phyloP scores from a whole-genome alignment of 2,797 vertebrate species.

The Anguilla pacifica region DNA sequence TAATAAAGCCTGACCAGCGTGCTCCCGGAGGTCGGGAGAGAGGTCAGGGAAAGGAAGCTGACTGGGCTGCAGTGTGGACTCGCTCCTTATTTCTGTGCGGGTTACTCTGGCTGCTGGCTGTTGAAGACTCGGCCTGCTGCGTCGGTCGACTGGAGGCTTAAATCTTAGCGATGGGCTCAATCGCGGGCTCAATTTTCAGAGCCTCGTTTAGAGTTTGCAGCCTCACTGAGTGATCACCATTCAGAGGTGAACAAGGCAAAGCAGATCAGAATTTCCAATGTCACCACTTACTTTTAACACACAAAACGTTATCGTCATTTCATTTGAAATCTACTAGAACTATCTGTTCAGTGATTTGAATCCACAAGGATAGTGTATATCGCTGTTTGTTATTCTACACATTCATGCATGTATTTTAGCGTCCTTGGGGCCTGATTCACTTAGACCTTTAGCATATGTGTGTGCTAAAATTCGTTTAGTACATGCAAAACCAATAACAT shows the following conservation, averaged over 20 bases:
- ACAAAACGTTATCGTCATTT: neutral
- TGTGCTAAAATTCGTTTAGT: too few species aligned
- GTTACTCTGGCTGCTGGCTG: neutral
- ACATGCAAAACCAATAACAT: too few species aligned
- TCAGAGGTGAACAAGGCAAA: neutral
- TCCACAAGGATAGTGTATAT: too few species aligned
- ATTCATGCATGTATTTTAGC: too few species aligned
- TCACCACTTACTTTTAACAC: neutral
- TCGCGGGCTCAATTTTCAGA: neutral
- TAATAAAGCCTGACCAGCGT: neutral
- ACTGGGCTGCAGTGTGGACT: neutral
- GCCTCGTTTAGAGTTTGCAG: neutral
- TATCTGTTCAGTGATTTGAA: too few species aligned
- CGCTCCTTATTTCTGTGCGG: neutral
- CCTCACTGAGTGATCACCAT: neutral
- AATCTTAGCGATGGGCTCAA: neutral
- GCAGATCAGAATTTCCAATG: neutral
- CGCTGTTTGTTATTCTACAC: too few species aligned
- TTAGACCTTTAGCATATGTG: too few species aligned
- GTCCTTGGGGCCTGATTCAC: too few species aligned
- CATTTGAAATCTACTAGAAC: too few species aligned
- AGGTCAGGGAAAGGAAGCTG: neutral
- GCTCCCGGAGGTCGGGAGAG: neutral
- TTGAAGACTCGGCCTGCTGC: neutral
- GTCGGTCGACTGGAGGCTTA: neutral